A percentile compares a stretch with the other conserved stretches of the same genome.
phyloP scores from a whole-genome alignment of 2,797 vertebrate genomes.

The Pachyuromys duprasi region DNA sequence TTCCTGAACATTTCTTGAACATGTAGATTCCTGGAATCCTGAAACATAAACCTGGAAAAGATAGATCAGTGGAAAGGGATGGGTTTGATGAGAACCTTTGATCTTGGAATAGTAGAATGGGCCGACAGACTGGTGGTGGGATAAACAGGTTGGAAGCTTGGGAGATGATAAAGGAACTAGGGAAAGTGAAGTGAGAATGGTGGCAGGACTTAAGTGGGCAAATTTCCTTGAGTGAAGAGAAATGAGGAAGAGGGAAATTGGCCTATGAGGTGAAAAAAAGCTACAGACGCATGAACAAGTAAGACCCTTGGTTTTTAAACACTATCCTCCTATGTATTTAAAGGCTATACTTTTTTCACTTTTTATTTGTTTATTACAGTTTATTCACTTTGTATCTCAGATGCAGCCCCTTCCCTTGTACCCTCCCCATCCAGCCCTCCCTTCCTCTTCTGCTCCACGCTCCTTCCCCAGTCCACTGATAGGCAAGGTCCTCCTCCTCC shows the following conservation, averaged over 20 bases:
- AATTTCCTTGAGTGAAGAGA: conserved; percentile 34
- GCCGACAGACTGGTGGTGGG: not conserved
- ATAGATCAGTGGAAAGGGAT: not conserved
- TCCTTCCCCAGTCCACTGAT: too few species aligned
- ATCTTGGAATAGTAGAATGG: not conserved
- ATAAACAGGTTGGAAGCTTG: not conserved
- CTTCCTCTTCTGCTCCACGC: too few species aligned
- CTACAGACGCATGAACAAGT: conserved; percentile 26
- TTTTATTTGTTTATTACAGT: too few species aligned
- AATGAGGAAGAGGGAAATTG: not conserved
- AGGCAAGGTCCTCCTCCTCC: too few species aligned
- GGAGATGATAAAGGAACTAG: not conserved
- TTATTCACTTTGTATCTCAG: too few species aligned
- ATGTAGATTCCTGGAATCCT: conserved; percentile 29
- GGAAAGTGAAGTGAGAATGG: conserved; percentile 7
- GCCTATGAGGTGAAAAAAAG: not conserved
- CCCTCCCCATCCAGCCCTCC: too few species aligned
- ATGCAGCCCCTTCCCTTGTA: too few species aligned
- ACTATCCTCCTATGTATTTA: not conserved
- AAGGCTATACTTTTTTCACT: conserved; percentile 24
- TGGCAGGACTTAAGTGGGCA: not conserved
- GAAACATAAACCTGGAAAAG: not conserved
- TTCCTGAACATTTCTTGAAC: conserved; percentile 35
- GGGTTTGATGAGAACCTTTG: not conserved
- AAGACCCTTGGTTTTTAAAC: not conserved